phyloP scores from a whole-genome alignment of 1,140 invertebrate species.

The Bicyclus anynana region DNA sequence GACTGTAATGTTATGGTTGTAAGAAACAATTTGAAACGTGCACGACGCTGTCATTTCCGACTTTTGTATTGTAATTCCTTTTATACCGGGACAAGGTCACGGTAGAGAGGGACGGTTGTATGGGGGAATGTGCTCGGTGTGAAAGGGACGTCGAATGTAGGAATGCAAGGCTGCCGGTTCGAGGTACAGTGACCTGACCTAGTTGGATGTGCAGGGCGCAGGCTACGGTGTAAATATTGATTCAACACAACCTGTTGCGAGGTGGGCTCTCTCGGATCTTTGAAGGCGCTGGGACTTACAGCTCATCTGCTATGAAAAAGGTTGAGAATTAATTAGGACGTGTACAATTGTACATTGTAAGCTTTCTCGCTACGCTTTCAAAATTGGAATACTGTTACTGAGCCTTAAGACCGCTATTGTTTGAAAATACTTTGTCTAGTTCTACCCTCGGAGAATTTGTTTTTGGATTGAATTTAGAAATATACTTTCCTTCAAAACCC shows the following conservation, averaged over 20 bases:
- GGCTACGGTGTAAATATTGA: conserved; percentile 69
- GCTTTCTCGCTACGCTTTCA: neutral
- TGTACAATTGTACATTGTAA: neutral
- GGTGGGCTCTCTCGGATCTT: conserved; percentile 24
- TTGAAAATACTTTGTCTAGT: no score
- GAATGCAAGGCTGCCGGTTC: conserved; percentile 68
- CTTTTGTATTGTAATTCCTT: conserved; percentile 64
- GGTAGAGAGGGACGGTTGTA: conserved; percentile 38
- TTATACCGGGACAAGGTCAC: conserved; percentile 57
- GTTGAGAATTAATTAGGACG: conserved; percentile 1
- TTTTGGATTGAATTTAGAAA: no score
- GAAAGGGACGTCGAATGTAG: conserved; percentile 38
- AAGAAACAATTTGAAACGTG: conserved; percentile 59
- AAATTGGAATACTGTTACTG: neutral
- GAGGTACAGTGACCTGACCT: conserved; percentile 70
- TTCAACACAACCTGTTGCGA: conserved; percentile 67
- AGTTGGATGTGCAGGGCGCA: conserved; percentile 64
- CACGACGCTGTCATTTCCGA: conserved; percentile 49
- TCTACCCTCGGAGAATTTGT: no score
- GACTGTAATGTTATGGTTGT: conserved; percentile 25
- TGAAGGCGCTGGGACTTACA: conserved; percentile 4
- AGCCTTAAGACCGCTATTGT: neutral
- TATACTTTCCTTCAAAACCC: no score
- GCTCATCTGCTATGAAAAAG: neutral
- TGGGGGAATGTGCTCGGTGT: conserved; percentile 15